Conservation (phyloP, 2,888 invertebrate genomes). For the Agonopterix alstromeriana region DNA sequence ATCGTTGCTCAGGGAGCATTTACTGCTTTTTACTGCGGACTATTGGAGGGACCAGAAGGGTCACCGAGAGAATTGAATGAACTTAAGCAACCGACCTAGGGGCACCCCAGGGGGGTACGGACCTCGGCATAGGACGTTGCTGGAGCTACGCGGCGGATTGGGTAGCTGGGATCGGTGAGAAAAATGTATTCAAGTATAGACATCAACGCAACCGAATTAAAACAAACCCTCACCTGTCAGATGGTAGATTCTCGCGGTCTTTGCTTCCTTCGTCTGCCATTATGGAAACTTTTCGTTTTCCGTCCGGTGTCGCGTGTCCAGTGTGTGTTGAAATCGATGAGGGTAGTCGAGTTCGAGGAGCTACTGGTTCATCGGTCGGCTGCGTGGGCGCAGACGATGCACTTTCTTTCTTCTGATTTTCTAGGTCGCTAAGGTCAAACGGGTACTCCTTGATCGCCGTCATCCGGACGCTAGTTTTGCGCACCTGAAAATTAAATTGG, state of each 20-base stretch:
- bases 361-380: constrained; percentile 7
- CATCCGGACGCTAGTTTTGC: constrained; percentile 72
- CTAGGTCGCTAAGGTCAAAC: constrained; percentile 65
- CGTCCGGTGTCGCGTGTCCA: constrained; percentile 37
- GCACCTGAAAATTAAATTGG: constrained; percentile 43
- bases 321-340: constrained; percentile 13
- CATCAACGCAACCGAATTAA: too few species aligned
- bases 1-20: too few species aligned
- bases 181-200: too few species aligned
- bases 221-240: constrained; percentile 43
- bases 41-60: too few species aligned
- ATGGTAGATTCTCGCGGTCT: constrained; percentile 80
- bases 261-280: constrained; percentile 75
- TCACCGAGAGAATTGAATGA: too few species aligned
- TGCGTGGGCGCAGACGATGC: constrained; percentile 15
- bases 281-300: constrained; percentile 79
- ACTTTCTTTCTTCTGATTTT: constrained; percentile 32
- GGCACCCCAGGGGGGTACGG: too few species aligned
- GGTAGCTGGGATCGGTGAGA: too few species aligned
- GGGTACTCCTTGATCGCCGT: constrained; percentile 72
- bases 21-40: too few species aligned
- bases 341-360: constrained; percentile 12
- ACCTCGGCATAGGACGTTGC: too few species aligned
- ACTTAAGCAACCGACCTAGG: too few species aligned
- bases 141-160: too few species aligned